Conservation (phyloP, 1,140 invertebrate genomes). For the Triops cancriformis region DNA sequence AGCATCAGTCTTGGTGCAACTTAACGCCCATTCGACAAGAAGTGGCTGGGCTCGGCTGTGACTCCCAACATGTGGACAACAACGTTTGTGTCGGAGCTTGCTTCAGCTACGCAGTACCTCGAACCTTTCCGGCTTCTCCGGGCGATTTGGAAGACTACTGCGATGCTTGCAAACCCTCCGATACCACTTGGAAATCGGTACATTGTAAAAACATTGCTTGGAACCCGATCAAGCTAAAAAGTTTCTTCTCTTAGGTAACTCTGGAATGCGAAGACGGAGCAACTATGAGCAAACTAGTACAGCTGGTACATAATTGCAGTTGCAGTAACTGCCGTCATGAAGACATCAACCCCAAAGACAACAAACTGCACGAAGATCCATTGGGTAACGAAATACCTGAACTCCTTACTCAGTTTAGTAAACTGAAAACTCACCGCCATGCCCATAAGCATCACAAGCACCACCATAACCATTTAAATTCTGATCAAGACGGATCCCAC, state of each 20-base stretch:
- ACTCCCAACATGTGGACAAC: slow-evolving; percentile 54
- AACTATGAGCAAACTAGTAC: slow-evolving; percentile 50
- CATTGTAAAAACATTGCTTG: slow-evolving; percentile 30
- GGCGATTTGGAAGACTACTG: slow-evolving; percentile 58
- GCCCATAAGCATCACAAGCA: not conserved
- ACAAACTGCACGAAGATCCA: not conserved
- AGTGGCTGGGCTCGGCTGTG: slow-evolving; percentile 52
- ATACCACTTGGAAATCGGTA: slow-evolving; percentile 55
- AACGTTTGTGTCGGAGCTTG: slow-evolving; percentile 59
- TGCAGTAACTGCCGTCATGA: slow-evolving; percentile 46
- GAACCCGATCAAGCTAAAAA: slow-evolving; percentile 16
- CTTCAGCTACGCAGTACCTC: slow-evolving; percentile 58
- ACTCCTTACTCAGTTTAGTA: not conserved
- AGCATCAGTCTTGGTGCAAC: slow-evolving; percentile 60
- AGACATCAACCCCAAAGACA: not conserved
- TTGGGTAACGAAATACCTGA: not conserved
- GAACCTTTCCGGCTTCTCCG: slow-evolving; percentile 53
- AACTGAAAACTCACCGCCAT: not conserved
- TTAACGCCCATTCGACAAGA: slow-evolving; percentile 57
- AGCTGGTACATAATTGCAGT: slow-evolving; percentile 55
- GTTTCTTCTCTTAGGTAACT: slow-evolving; percentile 43
- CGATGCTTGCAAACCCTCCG: slow-evolving; percentile 55
- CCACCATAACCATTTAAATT: not conserved
- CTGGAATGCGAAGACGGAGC: slow-evolving; percentile 48
- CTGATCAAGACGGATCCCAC: not conserved